Conservation (phyloP, 2,113 vertebrate species). For the Corydoras sp. region DNA sequence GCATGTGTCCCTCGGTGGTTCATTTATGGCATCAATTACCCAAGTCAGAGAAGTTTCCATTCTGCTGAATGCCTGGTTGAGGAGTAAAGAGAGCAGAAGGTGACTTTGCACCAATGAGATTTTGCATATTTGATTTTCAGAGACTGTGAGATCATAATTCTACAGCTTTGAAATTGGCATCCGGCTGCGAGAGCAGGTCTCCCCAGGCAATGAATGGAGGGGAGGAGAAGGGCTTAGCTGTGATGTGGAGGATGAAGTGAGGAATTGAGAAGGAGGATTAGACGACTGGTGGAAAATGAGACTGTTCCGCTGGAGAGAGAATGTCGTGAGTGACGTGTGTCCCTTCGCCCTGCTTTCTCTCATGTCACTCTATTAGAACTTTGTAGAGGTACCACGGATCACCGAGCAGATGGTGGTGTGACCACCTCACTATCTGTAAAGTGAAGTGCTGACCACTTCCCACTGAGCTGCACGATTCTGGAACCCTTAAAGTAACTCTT, state of each 20-base stretch:
- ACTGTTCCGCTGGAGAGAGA: conserved; percentile 32
- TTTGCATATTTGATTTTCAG: conserved; percentile 9
- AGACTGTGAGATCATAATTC: neutral
- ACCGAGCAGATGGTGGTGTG: neutral
- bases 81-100: conserved; percentile 1
- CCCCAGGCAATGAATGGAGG: conserved; percentile 13
- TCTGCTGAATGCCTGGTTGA: neutral
- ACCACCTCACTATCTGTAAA: no score
- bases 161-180: conserved; percentile 1
- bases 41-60: neutral
- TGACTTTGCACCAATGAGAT: conserved; percentile 14
- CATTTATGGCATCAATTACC: neutral
- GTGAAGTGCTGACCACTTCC: no score
- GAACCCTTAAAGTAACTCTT: no score
- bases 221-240: conserved; percentile 22
- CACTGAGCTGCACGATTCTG: no score
- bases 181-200: conserved; percentile 21
- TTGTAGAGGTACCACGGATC: conserved; percentile 12
- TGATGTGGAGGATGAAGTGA: conserved; percentile 10
- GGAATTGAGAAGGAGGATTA: conserved; percentile 21
- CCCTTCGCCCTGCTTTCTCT: conserved; percentile 6
- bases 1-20: neutral
- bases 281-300: conserved; percentile 34
- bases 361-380: conserved; percentile 4
- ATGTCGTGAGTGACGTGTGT: conserved; percentile 41